A percentile compares a stretch with the other conserved stretches of the same genome.
Conservation (phyloP, 1,140 invertebrate genomes). For the Babylonia areolata region DNA sequence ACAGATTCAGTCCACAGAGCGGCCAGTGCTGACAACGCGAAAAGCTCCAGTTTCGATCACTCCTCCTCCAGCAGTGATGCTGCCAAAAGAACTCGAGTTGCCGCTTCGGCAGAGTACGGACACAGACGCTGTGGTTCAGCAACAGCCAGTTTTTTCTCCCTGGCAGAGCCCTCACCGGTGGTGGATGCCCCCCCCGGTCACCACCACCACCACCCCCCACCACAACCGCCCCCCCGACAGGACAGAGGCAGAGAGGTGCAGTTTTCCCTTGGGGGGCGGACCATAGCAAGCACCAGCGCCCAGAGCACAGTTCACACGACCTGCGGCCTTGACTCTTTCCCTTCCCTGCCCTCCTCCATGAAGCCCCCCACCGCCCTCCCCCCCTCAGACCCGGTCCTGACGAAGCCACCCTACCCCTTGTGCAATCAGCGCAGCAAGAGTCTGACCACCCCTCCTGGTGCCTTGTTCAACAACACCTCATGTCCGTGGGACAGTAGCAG, state of each 20-base stretch:
- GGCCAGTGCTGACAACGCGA: not conserved
- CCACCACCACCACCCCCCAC: not conserved
- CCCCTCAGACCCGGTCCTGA: not conserved
- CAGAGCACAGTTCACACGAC: not conserved
- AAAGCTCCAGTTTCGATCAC: too few relatives aligned
- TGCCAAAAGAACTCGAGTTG: not conserved
- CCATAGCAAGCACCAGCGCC: not conserved
- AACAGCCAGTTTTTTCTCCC: not conserved
- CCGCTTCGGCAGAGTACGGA: not conserved
- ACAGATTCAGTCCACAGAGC: not conserved
- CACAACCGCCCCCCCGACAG: not conserved
- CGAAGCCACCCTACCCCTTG: not conserved
- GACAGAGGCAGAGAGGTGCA: not conserved
- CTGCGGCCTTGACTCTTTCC: not conserved
- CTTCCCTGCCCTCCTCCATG: not conserved
- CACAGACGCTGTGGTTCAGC: constrained; percentile 18
- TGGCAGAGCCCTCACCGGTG: not conserved
- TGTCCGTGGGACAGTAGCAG: not conserved
- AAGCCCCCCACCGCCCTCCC: not conserved
- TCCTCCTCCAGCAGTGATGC: not conserved
- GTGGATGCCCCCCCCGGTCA: not conserved
- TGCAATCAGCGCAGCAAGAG: constrained; percentile 15
- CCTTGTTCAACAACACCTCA: not conserved
- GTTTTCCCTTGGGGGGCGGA: not conserved
- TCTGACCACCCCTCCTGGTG: not conserved